Evolutionary conservation across 2,888 invertebrate genomes (phyloP).

Genomic region (Parnassius orleans): DNA sequence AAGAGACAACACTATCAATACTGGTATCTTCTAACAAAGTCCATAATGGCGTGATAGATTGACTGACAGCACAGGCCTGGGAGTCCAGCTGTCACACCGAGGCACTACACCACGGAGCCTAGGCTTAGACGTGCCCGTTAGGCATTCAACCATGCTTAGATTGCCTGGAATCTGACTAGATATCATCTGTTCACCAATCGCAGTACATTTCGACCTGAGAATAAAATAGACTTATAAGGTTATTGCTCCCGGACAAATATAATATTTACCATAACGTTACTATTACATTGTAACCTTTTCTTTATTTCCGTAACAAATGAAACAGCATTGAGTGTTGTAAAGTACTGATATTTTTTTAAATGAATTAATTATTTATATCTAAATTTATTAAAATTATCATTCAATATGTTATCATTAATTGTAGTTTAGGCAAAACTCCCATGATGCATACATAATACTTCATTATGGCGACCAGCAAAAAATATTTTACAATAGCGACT

Average conservation of each 20-base stretch:
- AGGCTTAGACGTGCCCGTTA: conserved; percentile 63
- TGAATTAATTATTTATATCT: too few species aligned
- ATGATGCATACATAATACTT: too few species aligned
- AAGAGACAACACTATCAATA: conserved; percentile 46
- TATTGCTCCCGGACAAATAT: not conserved
- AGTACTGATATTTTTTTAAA: too few species aligned
- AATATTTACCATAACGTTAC: too few species aligned
- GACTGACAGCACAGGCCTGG: conserved; percentile 61
- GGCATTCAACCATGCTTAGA: conserved; percentile 65
- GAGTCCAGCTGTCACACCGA: conserved; percentile 48
- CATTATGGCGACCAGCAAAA: too few species aligned
- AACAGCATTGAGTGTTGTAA: too few species aligned
- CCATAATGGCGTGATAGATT: conserved; percentile 57
- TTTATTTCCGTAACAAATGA: too few species aligned
- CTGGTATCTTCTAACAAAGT: conserved; percentile 51
- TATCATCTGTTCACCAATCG: conserved; percentile 56
- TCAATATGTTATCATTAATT: too few species aligned
- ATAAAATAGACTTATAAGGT: conserved; percentile 20
- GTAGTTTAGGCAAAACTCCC: too few species aligned
- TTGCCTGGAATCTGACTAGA: conserved; percentile 67
- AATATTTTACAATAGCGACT: too few species aligned
- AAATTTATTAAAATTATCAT: too few species aligned
- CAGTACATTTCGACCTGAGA: conserved; percentile 17
- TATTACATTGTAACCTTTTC: too few species aligned
- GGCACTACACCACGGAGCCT: conserved; percentile 42